Conservation (phyloP, 2,888 invertebrate genomes). For the Osedax fenrisi region DNA sequence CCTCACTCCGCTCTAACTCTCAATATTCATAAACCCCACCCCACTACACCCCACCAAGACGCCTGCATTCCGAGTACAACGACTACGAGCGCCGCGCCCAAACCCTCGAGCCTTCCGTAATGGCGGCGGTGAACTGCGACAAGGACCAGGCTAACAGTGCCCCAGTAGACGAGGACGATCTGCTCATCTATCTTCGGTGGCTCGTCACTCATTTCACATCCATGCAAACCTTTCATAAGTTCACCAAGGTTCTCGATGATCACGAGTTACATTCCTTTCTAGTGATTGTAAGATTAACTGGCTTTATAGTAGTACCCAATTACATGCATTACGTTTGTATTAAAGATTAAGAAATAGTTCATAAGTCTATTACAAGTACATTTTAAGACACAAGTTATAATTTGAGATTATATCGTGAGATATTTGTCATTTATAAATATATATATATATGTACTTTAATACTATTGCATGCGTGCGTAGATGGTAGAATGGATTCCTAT, state of each 20-base stretch:
- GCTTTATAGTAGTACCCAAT: too few species aligned
- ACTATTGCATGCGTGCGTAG: too few species aligned
- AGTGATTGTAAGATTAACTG: too few species aligned
- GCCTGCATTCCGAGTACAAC: conserved; percentile 46
- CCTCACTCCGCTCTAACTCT: background rate
- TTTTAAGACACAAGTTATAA: too few species aligned
- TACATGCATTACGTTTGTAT: too few species aligned
- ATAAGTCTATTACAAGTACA: too few species aligned
- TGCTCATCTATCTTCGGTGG: conserved; percentile 49
- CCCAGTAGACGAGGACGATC: conserved; percentile 44
- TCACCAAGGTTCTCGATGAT: conserved; percentile 40
- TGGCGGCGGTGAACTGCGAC: conserved; percentile 39
- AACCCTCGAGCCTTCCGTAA: conserved; percentile 40
- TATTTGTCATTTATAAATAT: too few species aligned
- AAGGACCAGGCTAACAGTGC: conserved; percentile 38
- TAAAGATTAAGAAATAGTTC: too few species aligned
- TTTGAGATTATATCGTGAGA: too few species aligned
- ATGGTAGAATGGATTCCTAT: background rate
- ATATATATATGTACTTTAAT: too few species aligned
- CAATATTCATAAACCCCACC: conserved; percentile 24
- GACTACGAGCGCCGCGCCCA: conserved; percentile 46
- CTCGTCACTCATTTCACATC: conserved; percentile 47
- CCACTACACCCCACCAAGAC: conserved; percentile 36
- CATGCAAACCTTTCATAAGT: conserved; percentile 45
- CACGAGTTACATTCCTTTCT: too few species aligned